These are phyloP conservation scores for Bombus waltoni DNA, from an alignment of 1,140 invertebrate genomes.

Conservation along the genomic window DNA sequence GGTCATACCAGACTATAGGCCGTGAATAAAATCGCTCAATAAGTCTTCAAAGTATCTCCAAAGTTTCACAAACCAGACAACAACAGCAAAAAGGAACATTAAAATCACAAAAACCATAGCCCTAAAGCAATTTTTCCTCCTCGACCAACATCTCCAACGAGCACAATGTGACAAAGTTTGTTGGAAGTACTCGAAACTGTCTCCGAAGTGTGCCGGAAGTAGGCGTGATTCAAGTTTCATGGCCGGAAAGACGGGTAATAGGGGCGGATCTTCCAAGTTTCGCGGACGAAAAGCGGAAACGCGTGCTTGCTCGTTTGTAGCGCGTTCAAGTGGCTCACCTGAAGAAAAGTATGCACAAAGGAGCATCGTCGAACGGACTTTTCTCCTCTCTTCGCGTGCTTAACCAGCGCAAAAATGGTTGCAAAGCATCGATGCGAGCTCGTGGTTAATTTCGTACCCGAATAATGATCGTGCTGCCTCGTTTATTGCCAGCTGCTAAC, in stretches of 20 bases:
- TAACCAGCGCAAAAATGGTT: background rate
- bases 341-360: conserved; percentile 36
- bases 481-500: conserved; percentile 17
- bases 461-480: conserved; percentile 27
- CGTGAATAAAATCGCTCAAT: no score
- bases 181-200: conserved; percentile 30
- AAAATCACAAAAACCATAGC: background rate
- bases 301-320: conserved; percentile 32
- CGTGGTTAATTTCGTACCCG: conserved; percentile 41
- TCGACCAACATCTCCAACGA: background rate
- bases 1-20: no score
- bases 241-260: conserved; percentile 23
- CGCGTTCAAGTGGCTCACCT: conserved; percentile 18
- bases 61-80: no score
- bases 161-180: conserved; percentile 5
- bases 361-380: conserved; percentile 30
- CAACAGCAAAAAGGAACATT: background rate
- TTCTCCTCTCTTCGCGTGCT: background rate
- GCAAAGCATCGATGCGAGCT: conserved; percentile 28
- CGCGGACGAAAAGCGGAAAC: conserved; percentile 15
- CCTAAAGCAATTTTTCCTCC: background rate
- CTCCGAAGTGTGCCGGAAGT: conserved; percentile 22
- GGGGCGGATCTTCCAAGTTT: conserved; percentile 35
- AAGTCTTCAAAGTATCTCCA: no score
- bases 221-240: conserved; percentile 42